phyloP scores from a whole-genome alignment of 2,888 invertebrate genomes.

The Diaphora mendica region DNA sequence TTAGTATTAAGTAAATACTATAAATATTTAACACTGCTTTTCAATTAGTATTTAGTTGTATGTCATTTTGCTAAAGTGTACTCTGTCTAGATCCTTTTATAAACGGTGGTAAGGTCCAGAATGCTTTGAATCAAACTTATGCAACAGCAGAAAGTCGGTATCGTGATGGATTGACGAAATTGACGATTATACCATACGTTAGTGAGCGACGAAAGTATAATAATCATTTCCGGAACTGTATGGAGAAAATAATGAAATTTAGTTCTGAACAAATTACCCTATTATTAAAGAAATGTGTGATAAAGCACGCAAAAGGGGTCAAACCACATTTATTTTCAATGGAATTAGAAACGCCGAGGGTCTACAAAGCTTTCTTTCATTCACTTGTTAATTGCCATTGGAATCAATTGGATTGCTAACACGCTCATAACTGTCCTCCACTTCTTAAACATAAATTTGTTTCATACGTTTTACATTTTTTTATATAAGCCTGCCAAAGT shows the following conservation, averaged over 20 bases:
- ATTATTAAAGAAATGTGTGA: conserved; percentile 42
- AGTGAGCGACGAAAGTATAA: conserved; percentile 54
- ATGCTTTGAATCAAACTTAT: conserved; percentile 24
- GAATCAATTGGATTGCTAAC: background rate
- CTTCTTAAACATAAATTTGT: background rate
- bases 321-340: conserved; percentile 31
- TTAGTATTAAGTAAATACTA: conserved; percentile 13
- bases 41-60: conserved; percentile 28
- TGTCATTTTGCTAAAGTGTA: conserved; percentile 1
- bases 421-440: background rate
- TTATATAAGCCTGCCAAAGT: too few relatives aligned
- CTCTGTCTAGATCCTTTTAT: background rate
- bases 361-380: conserved; percentile 12
- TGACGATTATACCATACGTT: conserved; percentile 46
- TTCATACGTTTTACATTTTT: too few relatives aligned
- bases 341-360: conserved; percentile 34
- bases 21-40: conserved; percentile 39
- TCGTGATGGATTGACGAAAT: conserved; percentile 49
- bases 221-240: conserved; percentile 55
- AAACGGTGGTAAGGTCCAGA: conserved; percentile 17
- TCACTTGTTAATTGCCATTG: background rate
- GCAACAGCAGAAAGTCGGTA: conserved; percentile 47
- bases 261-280: conserved; percentile 41
- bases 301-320: conserved; percentile 24
- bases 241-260: conserved; percentile 56